These are phyloP conservation scores for Okapia johnstoni DNA, from an alignment of 2,113 vertebrate species.

Conservation along the genomic window DNA sequence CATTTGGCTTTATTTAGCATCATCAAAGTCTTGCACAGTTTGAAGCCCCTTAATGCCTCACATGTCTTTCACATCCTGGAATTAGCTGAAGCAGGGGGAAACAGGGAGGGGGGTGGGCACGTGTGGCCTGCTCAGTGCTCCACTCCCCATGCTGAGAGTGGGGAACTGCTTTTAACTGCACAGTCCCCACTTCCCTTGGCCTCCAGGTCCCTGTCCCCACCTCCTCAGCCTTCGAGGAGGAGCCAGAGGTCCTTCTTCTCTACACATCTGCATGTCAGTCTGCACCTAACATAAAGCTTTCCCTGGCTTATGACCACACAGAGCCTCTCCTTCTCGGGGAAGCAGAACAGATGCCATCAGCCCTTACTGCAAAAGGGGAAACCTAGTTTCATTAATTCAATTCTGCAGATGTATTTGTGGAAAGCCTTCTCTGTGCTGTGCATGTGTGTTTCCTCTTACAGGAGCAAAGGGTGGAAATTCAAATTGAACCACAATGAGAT, in stretches of 20 bases:
- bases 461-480: background rate
- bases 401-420: background rate
- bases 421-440: background rate
- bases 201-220: background rate
- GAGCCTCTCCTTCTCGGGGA: background rate
- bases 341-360: background rate
- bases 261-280: background rate
- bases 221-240: background rate
- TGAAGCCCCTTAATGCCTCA: constrained; percentile 19
- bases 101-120: background rate
- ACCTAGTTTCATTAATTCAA: background rate
- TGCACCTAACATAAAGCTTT: background rate
- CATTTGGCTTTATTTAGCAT: constrained; percentile 37
- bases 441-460: background rate
- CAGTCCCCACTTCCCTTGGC: background rate
- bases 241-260: background rate
- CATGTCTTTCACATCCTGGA: background rate
- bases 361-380: constrained; percentile 25
- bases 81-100: background rate
- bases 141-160: background rate
- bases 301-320: background rate
- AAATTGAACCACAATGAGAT: background rate
- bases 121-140: background rate
- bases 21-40: constrained; percentile 2
- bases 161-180: background rate